Percentiles rank a stretch among this genome's conserved stretches.
Evolutionary conservation across 2,797 vertebrate genomes (phyloP).

Genomic region (Cyclopterus lumpus): DNA sequence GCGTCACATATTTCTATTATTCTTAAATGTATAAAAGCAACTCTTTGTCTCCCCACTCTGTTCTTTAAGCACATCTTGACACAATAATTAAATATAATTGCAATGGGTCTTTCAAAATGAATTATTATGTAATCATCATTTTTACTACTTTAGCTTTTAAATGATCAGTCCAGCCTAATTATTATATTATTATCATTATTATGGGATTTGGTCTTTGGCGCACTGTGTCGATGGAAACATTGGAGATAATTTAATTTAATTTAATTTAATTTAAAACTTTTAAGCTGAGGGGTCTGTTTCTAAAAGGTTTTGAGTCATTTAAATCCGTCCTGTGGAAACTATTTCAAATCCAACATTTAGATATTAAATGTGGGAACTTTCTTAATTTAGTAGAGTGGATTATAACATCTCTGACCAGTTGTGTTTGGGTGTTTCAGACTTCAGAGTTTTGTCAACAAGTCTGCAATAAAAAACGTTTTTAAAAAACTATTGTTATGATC

Average conservation of each 20-base stretch:
- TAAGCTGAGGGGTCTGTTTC: conserved; percentile 7
- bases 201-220: conserved; percentile 7
- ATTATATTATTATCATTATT: too few relatives aligned
- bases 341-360: conserved; percentile 1
- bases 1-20: background rate
- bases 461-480: too few relatives aligned
- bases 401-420: background rate
- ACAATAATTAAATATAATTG: background rate
- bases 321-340: conserved; percentile 8
- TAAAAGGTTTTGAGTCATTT: conserved; percentile 20
- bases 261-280: too few relatives aligned
- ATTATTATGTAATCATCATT: conserved; percentile 3
- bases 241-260: background rate
- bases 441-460: background rate
- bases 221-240: conserved; percentile 7
- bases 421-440: background rate
- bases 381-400: background rate
- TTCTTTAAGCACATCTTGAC: background rate
- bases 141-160: background rate
- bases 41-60: background rate
- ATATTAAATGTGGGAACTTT: background rate
- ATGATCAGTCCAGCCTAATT: background rate
- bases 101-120: background rate
- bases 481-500: background rate
- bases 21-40: background rate